Conservation (phyloP, 2,797 vertebrate species). For the Coregonus suidteri region DNA sequence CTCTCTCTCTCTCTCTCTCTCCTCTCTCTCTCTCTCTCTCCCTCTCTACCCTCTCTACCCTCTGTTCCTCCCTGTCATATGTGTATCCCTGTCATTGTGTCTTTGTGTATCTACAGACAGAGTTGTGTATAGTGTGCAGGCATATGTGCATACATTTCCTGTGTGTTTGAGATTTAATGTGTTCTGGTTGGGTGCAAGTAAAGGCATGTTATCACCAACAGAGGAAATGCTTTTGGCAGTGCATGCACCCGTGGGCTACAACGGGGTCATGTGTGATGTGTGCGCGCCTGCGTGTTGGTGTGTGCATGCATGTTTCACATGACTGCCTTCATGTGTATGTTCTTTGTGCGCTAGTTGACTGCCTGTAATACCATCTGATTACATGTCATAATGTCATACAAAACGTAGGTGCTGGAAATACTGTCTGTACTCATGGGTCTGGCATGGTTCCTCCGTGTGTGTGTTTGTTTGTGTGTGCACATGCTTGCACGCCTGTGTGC, state of each 20-base stretch:
- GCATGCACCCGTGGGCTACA: not conserved
- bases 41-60: no score
- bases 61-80: no score
- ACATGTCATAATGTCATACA: slow-evolving; percentile 3
- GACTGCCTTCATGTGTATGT: not conserved
- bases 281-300: not conserved
- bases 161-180: not conserved
- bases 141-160: not conserved
- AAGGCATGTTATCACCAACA: not conserved
- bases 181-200: not conserved
- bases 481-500: not conserved
- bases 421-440: not conserved
- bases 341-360: not conserved
- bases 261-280: not conserved
- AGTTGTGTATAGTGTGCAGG: no score
- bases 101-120: no score
- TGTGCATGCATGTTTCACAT: not conserved
- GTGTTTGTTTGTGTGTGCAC: not conserved
- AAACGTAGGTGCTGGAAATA: not conserved
- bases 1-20: no score
- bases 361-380: slow-evolving; percentile 21
- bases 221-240: not conserved
- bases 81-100: no score
- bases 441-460: not conserved
- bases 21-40: no score